A percentile compares a stretch with the other conserved stretches of the same genome.
Conservation (phyloP, 2,888 invertebrate genomes). For the Arrhopalites spinosus region DNA sequence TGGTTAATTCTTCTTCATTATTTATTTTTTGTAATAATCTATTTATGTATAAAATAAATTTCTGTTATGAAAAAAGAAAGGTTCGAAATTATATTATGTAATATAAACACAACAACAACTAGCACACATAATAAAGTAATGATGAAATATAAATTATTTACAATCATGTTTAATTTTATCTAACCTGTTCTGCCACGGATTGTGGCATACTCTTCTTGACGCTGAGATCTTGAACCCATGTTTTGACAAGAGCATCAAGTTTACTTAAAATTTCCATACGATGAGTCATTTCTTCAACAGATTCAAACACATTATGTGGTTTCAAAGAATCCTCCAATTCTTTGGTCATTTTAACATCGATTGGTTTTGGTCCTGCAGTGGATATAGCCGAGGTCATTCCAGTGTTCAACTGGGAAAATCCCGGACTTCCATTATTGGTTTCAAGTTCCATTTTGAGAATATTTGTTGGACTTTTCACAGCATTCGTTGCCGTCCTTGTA, state of each 20-base stretch:
- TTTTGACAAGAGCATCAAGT: constrained; percentile 85
- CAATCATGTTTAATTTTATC: constrained; percentile 21
- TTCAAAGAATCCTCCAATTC: constrained; percentile 78
- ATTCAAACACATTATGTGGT: constrained; percentile 88
- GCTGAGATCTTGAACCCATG: constrained; percentile 92
- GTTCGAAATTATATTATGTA: no score
- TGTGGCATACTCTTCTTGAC: constrained; percentile 89
- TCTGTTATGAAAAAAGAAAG: no score
- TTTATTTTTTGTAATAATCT: no score
- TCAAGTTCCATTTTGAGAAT: neutral
- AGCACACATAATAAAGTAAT: no score
- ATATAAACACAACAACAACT: no score
- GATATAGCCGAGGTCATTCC: constrained; percentile 97
- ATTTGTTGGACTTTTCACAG: no score
- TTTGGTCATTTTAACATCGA: constrained; percentile 74
- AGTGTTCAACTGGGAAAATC: constrained; percentile 10
- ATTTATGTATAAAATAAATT: no score
- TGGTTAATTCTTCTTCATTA: no score
- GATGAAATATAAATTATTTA: no score
- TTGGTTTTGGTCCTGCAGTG: constrained; percentile 78
- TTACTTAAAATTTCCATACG: constrained; percentile 72
- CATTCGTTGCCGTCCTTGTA: no score
- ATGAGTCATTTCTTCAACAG: constrained; percentile 86
- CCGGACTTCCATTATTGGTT: neutral
- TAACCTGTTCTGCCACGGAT: constrained; percentile 78